Conservation (phyloP, 1,140 invertebrate species). For the Drosophila sp. region DNA sequence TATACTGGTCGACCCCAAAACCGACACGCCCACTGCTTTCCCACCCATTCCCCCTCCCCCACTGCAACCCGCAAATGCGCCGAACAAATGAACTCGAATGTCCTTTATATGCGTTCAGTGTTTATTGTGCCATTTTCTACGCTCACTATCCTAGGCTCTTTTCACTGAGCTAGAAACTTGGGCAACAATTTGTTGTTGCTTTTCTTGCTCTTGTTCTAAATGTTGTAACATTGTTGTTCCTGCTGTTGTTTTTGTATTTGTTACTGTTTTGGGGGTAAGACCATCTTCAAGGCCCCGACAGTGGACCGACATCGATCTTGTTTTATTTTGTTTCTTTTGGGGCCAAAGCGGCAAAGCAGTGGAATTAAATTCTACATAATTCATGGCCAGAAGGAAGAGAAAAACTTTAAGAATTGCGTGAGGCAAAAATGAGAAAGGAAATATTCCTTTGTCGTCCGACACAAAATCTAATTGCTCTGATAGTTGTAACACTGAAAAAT, state of each 20-base stretch:
- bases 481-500: slow-evolving; percentile 10
- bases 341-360: slow-evolving; percentile 38
- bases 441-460: slow-evolving; percentile 10
- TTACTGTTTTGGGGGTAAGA: slow-evolving; percentile 28
- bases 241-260: slow-evolving; percentile 16
- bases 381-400: slow-evolving; percentile 39
- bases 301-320: slow-evolving; percentile 56
- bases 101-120: slow-evolving; percentile 79
- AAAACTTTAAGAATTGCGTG: slow-evolving; percentile 41
- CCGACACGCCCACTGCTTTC: slow-evolving; percentile 52
- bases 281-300: slow-evolving; percentile 61
- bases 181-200: slow-evolving; percentile 55
- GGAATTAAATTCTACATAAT: slow-evolving; percentile 75
- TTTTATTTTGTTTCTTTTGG: slow-evolving; percentile 10
- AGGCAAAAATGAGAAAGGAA: slow-evolving; percentile 3
- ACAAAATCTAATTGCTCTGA: slow-evolving; percentile 11
- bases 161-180: slow-evolving; percentile 61
- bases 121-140: slow-evolving; percentile 77
- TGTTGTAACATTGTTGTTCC: slow-evolving; percentile 19
- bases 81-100: slow-evolving; percentile 78
- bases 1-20: slow-evolving; percentile 51
- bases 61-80: slow-evolving; percentile 51
- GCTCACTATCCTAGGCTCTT: slow-evolving; percentile 51
- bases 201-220: slow-evolving; percentile 20
- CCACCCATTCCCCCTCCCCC: background rate